Evolutionary conservation across 2,113 vertebrate species (phyloP).

Genomic region (Heteronetta atricapilla): DNA sequence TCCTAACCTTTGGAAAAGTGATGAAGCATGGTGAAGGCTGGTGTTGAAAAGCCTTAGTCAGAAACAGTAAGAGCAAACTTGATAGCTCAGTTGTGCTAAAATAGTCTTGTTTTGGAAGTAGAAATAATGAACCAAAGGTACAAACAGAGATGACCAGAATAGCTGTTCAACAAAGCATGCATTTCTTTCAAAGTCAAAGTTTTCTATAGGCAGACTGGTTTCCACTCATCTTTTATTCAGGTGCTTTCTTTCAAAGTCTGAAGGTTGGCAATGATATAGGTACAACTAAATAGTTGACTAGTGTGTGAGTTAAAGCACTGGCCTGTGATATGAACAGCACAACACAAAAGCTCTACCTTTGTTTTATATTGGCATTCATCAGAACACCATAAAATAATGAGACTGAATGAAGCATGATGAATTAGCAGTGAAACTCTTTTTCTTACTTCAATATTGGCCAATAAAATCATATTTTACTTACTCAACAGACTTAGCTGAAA

Average conservation of each 20-base stretch:
- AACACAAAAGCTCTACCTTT: not conserved
- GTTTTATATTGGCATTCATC: not conserved
- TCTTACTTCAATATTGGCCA: not conserved
- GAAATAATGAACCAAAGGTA: accelerated
- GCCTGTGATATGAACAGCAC: not conserved
- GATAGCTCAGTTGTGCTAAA: not conserved
- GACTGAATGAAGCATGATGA: not conserved
- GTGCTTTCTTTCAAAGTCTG: not conserved
- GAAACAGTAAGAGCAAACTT: not conserved
- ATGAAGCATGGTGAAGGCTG: not conserved
- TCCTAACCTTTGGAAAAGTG: not conserved
- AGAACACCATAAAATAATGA: not conserved
- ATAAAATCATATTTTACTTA: slow-evolving; percentile 30
- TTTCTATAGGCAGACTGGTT: not conserved
- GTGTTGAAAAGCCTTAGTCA: not conserved
- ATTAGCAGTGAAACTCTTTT: not conserved
- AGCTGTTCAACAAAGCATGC: not conserved
- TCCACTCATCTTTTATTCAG: not conserved
- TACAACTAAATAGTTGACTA: not conserved
- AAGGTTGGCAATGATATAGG: not conserved
- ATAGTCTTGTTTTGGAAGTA: not conserved
- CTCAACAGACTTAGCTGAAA: not conserved
- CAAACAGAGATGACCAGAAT: not conserved
- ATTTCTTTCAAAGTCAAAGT: not conserved
- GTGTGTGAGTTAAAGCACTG: not conserved